Base-by-base conservation (phyloP, 1,140 invertebrate genomes). In the Drosophila mauritiana region DNA sequence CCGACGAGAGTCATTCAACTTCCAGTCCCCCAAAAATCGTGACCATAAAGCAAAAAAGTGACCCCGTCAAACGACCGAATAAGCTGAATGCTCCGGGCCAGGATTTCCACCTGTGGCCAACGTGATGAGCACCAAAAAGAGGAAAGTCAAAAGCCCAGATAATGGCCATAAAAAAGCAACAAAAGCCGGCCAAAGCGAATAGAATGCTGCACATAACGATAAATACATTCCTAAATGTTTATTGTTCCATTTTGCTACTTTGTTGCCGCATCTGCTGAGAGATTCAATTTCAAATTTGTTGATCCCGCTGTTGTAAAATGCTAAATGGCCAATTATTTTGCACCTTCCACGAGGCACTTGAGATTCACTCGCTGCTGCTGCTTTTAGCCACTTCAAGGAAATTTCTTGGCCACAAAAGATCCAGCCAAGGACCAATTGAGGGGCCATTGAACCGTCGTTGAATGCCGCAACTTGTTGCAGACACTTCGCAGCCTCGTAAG, bases 251-350 rank as follows among this genome's bases (percentile, higher is more conserved):
- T 61, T 61, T 17, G 31, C 12, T 25, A 40, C 36, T 27, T 31
- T 8, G n/a, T 31, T 15, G 25, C 48, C 46, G 25, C 46, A 10
- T 48, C 48, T 62, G 43, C 46, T 36, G 40, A 22, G 43, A 15
- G 67, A 77, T 85, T 74, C 75, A 76, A 81, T 86, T 85, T 78
- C 2, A 25, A 61, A 59, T 49, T 59, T 69, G 56, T 45, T 64
- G 55, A 77, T 80, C 55, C 65, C 55, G 15, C n/a, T 48, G 62
- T 45, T 86, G 83, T 79, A 79, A 88, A 88, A 78, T 56, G 48
- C 56, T 55, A 79, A 88, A 88, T 83, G 80, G 84, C 79, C 83
- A 88, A 83, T 89, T 80, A 80, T 73, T 77, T 76, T 67, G 62
- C 83, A 86, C 73, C 82, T 81, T 74, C 55, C 62, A 78, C 68